Conservation (phyloP, 2,888 invertebrate species). For the Balanococcus diminutus region DNA sequence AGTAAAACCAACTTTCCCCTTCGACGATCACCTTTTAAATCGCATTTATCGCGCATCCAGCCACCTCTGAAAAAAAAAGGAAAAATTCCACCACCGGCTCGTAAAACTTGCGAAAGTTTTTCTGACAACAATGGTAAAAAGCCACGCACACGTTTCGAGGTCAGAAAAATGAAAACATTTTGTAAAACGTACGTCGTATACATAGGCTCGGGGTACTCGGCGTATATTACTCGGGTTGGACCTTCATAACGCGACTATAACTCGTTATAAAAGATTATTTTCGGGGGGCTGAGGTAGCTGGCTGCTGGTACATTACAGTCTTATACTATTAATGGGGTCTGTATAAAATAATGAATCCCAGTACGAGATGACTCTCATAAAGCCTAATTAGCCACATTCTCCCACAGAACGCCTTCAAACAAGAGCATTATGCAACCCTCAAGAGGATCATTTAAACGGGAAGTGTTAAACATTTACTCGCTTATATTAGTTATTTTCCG, state of each 20-base stretch:
- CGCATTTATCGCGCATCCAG: not conserved
- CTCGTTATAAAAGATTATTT: conserved; percentile 37
- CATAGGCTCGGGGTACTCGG: not conserved
- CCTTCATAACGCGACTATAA: not conserved
- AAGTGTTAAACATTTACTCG: conserved; percentile 53
- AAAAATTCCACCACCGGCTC: not conserved
- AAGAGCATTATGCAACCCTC: conserved; percentile 54
- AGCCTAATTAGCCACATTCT: conserved; percentile 53
- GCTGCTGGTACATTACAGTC: conserved; percentile 43
- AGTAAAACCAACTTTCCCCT: not conserved
- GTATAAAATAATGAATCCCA: conserved; percentile 54
- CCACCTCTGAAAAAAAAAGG: not conserved
- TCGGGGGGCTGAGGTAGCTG: not conserved
- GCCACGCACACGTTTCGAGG: not conserved
- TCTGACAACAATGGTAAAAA: not conserved
- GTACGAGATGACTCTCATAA: conserved; percentile 55
- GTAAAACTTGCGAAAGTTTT: not conserved
- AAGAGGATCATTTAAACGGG: conserved; percentile 51
- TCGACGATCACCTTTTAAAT: conserved; percentile 21
- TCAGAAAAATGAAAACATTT: not conserved
- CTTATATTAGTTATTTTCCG: conserved; percentile 53
- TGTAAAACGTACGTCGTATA: not conserved
- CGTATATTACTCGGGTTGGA: not conserved
- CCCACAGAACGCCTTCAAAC: conserved; percentile 52
- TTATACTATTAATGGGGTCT: conserved; percentile 51